Conservation (phyloP, 2,113 vertebrate genomes). For the Fregetta grallaria region DNA sequence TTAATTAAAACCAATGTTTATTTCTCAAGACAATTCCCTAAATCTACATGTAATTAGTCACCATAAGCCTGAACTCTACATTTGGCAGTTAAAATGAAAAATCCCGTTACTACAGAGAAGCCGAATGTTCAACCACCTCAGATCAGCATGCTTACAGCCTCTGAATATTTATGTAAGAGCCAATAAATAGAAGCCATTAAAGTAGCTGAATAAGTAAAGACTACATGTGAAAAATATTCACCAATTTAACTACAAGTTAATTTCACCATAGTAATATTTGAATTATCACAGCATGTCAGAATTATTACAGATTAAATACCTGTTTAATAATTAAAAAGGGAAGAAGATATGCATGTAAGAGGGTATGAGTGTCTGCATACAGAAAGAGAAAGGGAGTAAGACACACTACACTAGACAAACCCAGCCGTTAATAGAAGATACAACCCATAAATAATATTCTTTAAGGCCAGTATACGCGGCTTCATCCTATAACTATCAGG, state of each 20-base stretch:
- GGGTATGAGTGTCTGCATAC: background rate
- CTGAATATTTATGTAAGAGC: background rate
- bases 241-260: background rate
- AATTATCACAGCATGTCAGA: background rate
- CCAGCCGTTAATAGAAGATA: background rate
- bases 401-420: background rate
- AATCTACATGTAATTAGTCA: background rate
- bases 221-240: background rate
- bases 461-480: background rate
- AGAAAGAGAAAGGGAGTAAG: background rate
- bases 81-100: background rate
- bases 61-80: background rate
- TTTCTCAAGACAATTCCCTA: background rate
- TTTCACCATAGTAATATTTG: background rate
- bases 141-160: background rate
- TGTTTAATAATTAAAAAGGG: background rate
- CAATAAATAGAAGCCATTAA: background rate
- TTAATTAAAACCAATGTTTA: background rate
- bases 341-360: background rate
- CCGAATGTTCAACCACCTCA: background rate
- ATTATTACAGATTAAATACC: background rate
- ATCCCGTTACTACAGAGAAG: background rate
- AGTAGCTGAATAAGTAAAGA: background rate
- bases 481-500: background rate
- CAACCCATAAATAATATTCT: background rate